These are phyloP conservation scores for Acleris laterana DNA, from an alignment of 2,888 invertebrate genomes.

Conservation along the genomic window DNA sequence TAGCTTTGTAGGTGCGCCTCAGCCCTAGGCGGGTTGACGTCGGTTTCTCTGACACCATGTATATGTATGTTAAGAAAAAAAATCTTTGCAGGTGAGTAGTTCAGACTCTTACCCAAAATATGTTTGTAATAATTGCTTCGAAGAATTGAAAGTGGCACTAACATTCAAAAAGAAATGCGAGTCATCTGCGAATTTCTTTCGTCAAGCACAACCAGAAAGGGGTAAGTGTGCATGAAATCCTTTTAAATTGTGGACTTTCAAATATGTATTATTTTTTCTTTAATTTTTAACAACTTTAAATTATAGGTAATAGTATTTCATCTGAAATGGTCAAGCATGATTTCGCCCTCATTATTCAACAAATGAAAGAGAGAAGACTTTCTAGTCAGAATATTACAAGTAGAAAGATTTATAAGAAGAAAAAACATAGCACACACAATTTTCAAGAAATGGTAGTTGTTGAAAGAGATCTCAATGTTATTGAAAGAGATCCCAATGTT, in stretches of 20 bases:
- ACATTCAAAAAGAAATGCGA: constrained; percentile 47
- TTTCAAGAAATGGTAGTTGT: too few species aligned
- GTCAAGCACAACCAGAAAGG: constrained; percentile 30
- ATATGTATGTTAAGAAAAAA: too few species aligned
- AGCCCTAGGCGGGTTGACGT: too few species aligned
- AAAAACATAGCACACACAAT: not conserved
- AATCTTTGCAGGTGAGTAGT: constrained; percentile 42
- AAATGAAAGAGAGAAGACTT: constrained; percentile 42
- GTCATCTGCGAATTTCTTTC: constrained; percentile 43
- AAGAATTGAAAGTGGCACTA: constrained; percentile 44
- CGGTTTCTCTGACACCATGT: too few species aligned
- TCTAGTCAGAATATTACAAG: not conserved
- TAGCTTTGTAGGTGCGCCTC: too few species aligned
- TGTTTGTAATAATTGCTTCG: constrained; percentile 44
- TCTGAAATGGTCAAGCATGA: constrained; percentile 41
- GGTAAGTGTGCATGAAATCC: too few species aligned
- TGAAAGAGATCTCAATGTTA: too few species aligned
- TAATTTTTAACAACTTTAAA: too few species aligned
- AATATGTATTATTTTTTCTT: not conserved
- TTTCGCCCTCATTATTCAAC: constrained; percentile 41
- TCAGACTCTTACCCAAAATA: constrained; percentile 45
- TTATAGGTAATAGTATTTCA: constrained; percentile 21
- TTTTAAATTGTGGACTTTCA: too few species aligned
- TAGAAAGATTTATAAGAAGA: not conserved
- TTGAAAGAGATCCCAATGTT: not conserved